These are phyloP conservation scores for Hypena proboscidalis DNA, from an alignment of 2,888 invertebrate species.

Conservation along the genomic window DNA sequence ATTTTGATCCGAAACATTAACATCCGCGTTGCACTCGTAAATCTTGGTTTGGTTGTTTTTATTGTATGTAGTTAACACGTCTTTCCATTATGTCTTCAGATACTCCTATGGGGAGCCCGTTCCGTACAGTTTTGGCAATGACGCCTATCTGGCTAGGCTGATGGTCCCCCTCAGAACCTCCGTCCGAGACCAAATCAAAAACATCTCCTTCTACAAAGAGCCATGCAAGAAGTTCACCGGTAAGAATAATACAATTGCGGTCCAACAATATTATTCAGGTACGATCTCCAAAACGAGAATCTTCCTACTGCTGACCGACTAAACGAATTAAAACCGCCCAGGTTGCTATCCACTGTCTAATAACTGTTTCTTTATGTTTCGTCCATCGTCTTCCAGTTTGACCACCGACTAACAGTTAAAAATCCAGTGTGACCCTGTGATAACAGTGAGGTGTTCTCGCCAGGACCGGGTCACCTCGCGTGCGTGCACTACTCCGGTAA, in stretches of 20 bases:
- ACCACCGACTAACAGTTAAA: slow-evolving; percentile 68
- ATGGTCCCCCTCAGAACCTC: slow-evolving; percentile 86
- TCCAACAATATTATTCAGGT: slow-evolving; percentile 21
- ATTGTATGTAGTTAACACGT: slow-evolving; percentile 16
- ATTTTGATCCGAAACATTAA: slow-evolving; percentile 56
- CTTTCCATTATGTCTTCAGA: slow-evolving; percentile 59
- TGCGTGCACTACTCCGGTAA: slow-evolving; percentile 94
- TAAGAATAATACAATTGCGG: slow-evolving; percentile 60
- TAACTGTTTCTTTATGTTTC: slow-evolving; percentile 37
- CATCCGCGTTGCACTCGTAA: slow-evolving; percentile 26
- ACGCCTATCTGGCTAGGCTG: slow-evolving; percentile 90
- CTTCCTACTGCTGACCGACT: slow-evolving; percentile 41
- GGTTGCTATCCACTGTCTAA: slow-evolving; percentile 19
- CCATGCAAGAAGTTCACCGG: slow-evolving; percentile 89
- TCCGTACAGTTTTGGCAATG: slow-evolving; percentile 87
- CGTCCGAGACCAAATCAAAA: slow-evolving; percentile 86
- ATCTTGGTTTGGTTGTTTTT: slow-evolving; percentile 19
- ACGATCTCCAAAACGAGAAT: slow-evolving; percentile 13
- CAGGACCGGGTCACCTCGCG: slow-evolving; percentile 93
- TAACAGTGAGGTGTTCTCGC: slow-evolving; percentile 78
- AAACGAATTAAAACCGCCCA: slow-evolving; percentile 41
- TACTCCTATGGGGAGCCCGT: slow-evolving; percentile 82
- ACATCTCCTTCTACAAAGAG: slow-evolving; percentile 88
- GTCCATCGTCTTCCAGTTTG: slow-evolving; percentile 43
- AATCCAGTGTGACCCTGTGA: slow-evolving; percentile 71